These are phyloP conservation scores for Zonitis immaculata DNA, from an alignment of 2,888 invertebrate species.

Conservation along the genomic window DNA sequence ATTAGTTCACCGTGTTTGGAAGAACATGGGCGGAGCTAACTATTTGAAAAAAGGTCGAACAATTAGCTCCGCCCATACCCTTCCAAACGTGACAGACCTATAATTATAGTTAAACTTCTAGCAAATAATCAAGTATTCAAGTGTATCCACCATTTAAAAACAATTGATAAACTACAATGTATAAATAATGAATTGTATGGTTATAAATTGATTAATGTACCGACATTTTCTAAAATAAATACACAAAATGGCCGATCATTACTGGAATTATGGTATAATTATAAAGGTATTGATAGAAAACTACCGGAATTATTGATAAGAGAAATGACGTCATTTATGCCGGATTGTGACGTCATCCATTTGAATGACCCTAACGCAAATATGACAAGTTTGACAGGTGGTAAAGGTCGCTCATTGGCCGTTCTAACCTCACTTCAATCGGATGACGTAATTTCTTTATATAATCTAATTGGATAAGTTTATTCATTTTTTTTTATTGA, in stretches of 20 bases:
- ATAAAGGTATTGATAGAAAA: constrained; percentile 27
- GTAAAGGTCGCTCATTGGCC: constrained; percentile 75
- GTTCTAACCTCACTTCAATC: constrained; percentile 52
- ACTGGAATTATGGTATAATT: constrained; percentile 43
- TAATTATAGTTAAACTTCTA: too few relatives aligned
- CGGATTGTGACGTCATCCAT: constrained; percentile 26
- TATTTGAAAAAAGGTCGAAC: too few relatives aligned
- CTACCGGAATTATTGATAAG: constrained; percentile 24
- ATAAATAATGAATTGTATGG: constrained; percentile 26
- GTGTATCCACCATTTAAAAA: constrained; percentile 33
- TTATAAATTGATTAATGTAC: constrained; percentile 28
- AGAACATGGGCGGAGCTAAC: too few relatives aligned
- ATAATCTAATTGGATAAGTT: too few relatives aligned
- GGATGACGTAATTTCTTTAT: constrained; percentile 50
- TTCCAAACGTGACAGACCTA: too few relatives aligned
- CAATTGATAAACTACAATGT: constrained; percentile 7
- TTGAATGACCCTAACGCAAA: constrained; percentile 52
- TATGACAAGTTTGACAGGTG: constrained; percentile 62
- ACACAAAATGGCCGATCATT: constrained; percentile 43
- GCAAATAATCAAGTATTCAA: constrained; percentile 24
- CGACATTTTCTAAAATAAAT: constrained; percentile 42
- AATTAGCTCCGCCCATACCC: too few relatives aligned
- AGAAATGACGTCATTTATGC: constrained; percentile 12
- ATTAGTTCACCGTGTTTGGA: too few relatives aligned
- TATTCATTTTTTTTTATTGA: too few relatives aligned